A percentile compares a stretch with the other conserved stretches of the same genome.
Evolutionary conservation across 2,113 vertebrate species (phyloP).

Genomic region (Pseudorectes ferrugineus): DNA sequence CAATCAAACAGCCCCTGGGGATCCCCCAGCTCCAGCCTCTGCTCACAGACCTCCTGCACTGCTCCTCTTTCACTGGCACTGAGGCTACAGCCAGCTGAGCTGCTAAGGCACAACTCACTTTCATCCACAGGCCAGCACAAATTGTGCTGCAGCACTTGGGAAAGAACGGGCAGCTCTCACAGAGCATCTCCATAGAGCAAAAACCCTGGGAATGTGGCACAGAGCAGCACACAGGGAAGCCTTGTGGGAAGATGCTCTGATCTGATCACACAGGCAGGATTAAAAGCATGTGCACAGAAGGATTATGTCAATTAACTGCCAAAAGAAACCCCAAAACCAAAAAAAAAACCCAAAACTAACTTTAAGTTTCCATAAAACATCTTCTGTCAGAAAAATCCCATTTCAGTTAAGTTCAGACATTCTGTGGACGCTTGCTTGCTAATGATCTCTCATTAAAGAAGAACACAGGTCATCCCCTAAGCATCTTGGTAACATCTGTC

Average conservation of each 20-base stretch:
- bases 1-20: not conserved
- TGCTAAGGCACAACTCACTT: not conserved
- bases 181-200: not conserved
- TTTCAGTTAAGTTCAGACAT: not conserved
- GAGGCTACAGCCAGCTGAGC: not conserved
- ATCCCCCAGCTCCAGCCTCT: not conserved
- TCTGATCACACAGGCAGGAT: not conserved
- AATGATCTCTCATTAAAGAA: slow-evolving; percentile 17
- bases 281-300: not conserved
- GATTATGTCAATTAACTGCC: not conserved
- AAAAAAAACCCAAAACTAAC: not conserved
- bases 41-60: not conserved
- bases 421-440: not conserved
- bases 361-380: not conserved
- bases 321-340: not conserved
- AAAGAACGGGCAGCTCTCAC: not conserved
- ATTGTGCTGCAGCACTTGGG: not conserved
- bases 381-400: not conserved
- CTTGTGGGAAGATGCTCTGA: not conserved
- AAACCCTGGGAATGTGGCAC: not conserved
- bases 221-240: not conserved
- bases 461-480: not conserved
- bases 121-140: not conserved
- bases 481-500: not conserved
- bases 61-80: not conserved